Percentiles rank a stretch among this genome's conserved stretches.
These are phyloP conservation scores for Achroia grisella DNA, from an alignment of 1,140 invertebrate genomes.

Conservation along the genomic window DNA sequence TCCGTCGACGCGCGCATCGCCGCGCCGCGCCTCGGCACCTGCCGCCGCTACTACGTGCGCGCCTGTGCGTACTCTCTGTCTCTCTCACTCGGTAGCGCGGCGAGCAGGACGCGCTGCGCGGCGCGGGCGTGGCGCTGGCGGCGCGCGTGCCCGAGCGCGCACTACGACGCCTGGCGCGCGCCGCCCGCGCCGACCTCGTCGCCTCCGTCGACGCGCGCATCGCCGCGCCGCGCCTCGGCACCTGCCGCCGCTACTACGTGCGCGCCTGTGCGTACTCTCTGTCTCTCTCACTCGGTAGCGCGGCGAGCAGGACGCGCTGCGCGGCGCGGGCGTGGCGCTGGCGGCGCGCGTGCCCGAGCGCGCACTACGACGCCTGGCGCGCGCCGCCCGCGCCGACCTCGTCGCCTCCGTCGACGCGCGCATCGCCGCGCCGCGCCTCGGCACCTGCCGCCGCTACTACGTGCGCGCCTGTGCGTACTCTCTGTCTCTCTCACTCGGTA, in stretches of 20 bases:
- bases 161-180: constrained; percentile 87
- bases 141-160: constrained; percentile 91
- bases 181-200: constrained; percentile 89
- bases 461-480: no score
- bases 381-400: constrained; percentile 89
- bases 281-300: no score
- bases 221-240: constrained; percentile 86
- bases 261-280: no score
- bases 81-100: no score
- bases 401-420: constrained; percentile 92
- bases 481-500: no score
- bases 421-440: constrained; percentile 87
- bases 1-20: constrained; percentile 92
- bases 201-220: constrained; percentile 92
- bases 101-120: constrained; percentile 89
- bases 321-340: constrained; percentile 86
- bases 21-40: constrained; percentile 88
- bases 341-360: constrained; percentile 91
- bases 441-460: no score
- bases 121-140: constrained; percentile 88
- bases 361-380: constrained; percentile 88
- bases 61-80: no score
- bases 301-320: constrained; percentile 89
- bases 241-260: no score
- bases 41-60: constrained; percentile 36